Conservation (phyloP, 2,113 vertebrate species). For the Silurus asotus region DNA sequence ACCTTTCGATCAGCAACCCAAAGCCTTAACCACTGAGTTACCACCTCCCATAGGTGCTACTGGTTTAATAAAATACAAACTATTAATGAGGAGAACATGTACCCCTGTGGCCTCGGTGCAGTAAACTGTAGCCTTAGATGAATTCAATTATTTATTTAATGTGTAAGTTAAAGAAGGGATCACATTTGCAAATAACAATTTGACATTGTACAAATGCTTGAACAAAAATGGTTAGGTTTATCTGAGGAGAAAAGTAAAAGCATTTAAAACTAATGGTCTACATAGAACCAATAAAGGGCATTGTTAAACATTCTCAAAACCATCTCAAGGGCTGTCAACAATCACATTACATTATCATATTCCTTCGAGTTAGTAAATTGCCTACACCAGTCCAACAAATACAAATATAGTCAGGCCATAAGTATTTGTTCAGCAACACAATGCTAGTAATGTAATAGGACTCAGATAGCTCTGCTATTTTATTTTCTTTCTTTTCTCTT, state of each 20-base stretch:
- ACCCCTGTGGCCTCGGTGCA: neutral
- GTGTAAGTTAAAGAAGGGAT: neutral
- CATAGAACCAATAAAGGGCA: neutral
- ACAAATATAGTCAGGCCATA: neutral
- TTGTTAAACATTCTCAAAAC: slow-evolving; percentile 11
- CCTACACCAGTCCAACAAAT: slow-evolving; percentile 16
- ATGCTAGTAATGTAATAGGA: too few species aligned
- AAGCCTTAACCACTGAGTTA: too few species aligned
- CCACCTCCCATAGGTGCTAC: neutral
- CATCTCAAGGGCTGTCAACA: neutral
- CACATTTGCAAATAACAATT: slow-evolving; percentile 4
- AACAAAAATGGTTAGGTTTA: neutral
- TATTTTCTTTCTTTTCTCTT: too few species aligned
- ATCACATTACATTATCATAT: neutral
- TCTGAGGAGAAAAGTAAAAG: neutral
- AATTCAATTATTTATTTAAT: neutral
- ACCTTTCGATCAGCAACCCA: too few species aligned
- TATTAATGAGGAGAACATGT: neutral
- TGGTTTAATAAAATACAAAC: neutral
- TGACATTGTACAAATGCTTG: neutral
- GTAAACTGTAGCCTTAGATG: neutral
- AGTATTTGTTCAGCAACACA: too few species aligned
- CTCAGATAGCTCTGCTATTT: too few species aligned
- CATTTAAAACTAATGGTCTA: neutral
- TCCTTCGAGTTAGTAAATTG: neutral